phyloP scores from a whole-genome alignment of 2,888 invertebrate genomes.

The Spodoptera littoralis region DNA sequence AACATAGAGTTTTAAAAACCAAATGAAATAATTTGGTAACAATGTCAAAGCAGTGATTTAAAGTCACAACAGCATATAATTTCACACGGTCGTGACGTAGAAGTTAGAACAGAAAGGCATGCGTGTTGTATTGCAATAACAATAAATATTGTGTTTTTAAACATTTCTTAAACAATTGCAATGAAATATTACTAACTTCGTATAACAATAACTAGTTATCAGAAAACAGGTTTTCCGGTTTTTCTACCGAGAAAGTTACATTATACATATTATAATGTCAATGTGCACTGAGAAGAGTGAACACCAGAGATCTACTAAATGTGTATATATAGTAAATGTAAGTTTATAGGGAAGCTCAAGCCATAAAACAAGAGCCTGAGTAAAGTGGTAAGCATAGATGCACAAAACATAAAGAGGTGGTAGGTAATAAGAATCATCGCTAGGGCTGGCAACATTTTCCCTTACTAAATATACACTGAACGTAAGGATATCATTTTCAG shows the following conservation, averaged over 20 bases:
- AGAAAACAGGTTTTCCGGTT: background rate
- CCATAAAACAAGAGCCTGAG: constrained; percentile 22
- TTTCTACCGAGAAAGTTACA: constrained; percentile 5
- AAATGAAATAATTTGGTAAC: background rate
- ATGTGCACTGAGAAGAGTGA: constrained; percentile 9
- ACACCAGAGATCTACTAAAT: constrained; percentile 2
- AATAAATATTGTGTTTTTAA: constrained; percentile 30
- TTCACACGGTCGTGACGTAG: constrained; percentile 40
- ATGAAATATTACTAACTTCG: constrained; percentile 27
- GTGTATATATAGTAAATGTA: constrained; percentile 21
- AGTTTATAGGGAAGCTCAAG: constrained; percentile 24
- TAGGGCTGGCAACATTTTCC: constrained; percentile 17
- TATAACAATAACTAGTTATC: constrained; percentile 3
- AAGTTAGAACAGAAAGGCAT: constrained; percentile 26
- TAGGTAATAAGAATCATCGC: constrained; percentile 20
- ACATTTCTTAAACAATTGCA: constrained; percentile 37
- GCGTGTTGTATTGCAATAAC: constrained; percentile 43
- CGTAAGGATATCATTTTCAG: too few relatives aligned
- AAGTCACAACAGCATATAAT: constrained; percentile 29
- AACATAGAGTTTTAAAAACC: too few relatives aligned
- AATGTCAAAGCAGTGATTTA: constrained; percentile 7
- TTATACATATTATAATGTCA: constrained; percentile 21
- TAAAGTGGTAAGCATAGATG: constrained; percentile 16
- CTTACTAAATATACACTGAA: background rate
- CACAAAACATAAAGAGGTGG: constrained; percentile 22